Evolutionary conservation across 2,797 vertebrate species (phyloP).

Genomic region (Liparis tanakae): DNA sequence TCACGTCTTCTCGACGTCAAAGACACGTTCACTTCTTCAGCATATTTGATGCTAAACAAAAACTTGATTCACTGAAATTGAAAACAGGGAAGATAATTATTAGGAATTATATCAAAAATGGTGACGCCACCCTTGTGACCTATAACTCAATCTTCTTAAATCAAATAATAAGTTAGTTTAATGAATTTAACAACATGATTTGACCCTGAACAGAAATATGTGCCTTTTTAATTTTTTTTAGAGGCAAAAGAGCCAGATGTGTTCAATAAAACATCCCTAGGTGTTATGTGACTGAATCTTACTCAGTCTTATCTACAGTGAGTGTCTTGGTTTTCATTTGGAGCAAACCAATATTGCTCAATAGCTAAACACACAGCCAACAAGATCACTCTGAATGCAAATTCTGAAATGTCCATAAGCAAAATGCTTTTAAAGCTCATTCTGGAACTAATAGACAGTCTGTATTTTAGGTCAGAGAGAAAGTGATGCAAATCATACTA

Average conservation of each 20-base stretch:
- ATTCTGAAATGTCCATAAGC: background rate
- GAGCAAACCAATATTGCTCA: conserved; percentile 10
- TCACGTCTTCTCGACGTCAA: conserved; percentile 10
- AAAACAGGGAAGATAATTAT: background rate
- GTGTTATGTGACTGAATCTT: conserved; percentile 7
- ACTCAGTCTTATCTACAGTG: background rate
- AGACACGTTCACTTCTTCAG: conserved; percentile 1
- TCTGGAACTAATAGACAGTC: conserved; percentile 3
- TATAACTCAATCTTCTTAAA: background rate
- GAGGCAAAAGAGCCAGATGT: conserved; percentile 17
- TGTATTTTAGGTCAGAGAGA: background rate
- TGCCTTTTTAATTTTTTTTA: background rate
- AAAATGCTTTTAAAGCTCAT: background rate
- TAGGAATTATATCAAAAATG: background rate
- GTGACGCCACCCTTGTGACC: conserved; percentile 1
- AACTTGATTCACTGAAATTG: background rate
- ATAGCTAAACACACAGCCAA: conserved; percentile 28
- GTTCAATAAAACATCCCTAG: conserved; percentile 22
- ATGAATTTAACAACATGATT: background rate
- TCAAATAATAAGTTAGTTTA: background rate
- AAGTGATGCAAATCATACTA: background rate
- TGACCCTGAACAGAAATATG: conserved; percentile 11
- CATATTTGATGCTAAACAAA: conserved; percentile 1
- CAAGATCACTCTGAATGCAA: conserved; percentile 25
- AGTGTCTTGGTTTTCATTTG: conserved; percentile 11